phyloP scores from a whole-genome alignment of 2,888 invertebrate species.

The Plemyria rubiginata region DNA sequence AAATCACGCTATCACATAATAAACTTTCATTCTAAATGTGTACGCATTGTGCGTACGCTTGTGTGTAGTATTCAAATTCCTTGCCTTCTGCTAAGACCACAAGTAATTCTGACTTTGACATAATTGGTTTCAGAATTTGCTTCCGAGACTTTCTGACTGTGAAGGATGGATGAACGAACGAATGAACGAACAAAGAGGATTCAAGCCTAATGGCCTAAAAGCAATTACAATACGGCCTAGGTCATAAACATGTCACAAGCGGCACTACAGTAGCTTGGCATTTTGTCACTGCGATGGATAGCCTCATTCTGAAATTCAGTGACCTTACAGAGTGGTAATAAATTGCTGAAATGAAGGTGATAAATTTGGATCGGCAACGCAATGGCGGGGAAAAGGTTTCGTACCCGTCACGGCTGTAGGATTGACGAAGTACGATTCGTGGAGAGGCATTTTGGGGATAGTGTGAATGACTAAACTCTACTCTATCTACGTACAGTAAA shows the following conservation, averaged over 20 bases:
- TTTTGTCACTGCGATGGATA: constrained; percentile 8
- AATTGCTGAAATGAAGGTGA: neutral
- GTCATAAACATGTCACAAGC: constrained; percentile 20
- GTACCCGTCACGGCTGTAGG: neutral
- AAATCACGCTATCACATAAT: no score
- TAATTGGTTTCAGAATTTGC: no score
- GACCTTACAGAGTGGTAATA: constrained; percentile 1
- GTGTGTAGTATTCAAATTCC: no score
- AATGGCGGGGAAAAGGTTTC: constrained; percentile 1
- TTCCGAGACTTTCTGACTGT: neutral
- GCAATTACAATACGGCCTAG: constrained; percentile 22
- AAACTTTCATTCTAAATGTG: no score
- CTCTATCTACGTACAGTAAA: no score
- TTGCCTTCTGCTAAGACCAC: no score
- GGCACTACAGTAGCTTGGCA: constrained; percentile 3
- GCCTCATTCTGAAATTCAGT: constrained; percentile 2
- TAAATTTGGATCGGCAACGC: constrained; percentile 1
- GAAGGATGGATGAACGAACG: neutral
- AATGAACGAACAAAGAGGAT: neutral
- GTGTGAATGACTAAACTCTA: no score
- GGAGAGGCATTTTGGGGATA: no score
- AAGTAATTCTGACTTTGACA: no score
- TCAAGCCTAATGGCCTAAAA: constrained; percentile 1
- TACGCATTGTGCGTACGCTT: no score
- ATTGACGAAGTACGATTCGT: no score